phyloP scores from a whole-genome alignment of 2,888 invertebrate species.

The Lasius platythorax region DNA sequence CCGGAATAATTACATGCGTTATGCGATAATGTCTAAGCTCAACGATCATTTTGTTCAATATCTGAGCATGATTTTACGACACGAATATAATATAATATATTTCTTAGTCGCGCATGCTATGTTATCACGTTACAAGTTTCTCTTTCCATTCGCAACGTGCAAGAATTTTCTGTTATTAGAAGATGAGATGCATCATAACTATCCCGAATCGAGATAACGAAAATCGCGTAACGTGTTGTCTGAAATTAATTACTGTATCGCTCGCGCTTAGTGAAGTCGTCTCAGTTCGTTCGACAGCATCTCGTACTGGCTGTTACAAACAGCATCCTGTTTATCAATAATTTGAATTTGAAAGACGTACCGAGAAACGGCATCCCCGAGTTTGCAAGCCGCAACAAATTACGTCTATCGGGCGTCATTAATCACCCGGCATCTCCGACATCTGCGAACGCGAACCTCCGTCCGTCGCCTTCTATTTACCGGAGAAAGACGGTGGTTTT shows the following conservation, averaged over 20 bases:
- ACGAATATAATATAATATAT: neutral
- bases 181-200: neutral
- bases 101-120: neutral
- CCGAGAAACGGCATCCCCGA: conserved; percentile 68
- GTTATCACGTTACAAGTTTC: neutral
- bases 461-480: conserved; percentile 47
- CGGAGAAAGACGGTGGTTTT: conserved; percentile 64
- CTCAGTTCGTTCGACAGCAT: conserved; percentile 79
- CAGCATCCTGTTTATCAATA: conserved; percentile 79
- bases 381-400: conserved; percentile 74
- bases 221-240: conserved; percentile 82
- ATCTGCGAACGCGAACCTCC: conserved; percentile 69
- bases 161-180: neutral
- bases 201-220: conserved; percentile 74
- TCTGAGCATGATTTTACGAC: conserved; percentile 13
- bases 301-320: conserved; percentile 75
- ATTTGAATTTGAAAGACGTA: conserved; percentile 77
- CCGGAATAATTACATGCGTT: conserved; percentile 15
- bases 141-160: conserved; percentile 1
- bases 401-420: conserved; percentile 75
- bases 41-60: conserved; percentile 13
- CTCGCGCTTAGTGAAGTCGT: conserved; percentile 79
- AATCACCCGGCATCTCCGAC: conserved; percentile 75
- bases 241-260: conserved; percentile 83
- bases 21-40: neutral